Base-by-base conservation (phyloP, 2,888 invertebrate genomes). In the Drosophila kokeensis region DNA sequence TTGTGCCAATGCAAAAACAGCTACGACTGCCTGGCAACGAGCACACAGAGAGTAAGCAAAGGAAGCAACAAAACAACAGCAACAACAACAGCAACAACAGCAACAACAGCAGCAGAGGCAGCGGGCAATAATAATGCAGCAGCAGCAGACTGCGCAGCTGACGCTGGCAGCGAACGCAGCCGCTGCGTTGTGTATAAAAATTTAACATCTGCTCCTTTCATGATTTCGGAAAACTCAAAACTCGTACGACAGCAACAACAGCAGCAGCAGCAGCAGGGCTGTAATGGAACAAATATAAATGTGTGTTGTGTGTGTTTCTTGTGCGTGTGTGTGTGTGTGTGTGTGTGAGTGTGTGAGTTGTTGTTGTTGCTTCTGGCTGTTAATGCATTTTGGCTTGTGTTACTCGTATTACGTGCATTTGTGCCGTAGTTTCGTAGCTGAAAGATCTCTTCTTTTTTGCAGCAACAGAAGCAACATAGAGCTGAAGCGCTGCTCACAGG, bases 191-290 rank as follows among this genome's bases (percentile, higher is more conserved):
- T 85, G 90, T 86, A 90, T 83, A 90, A 90, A 92, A 92, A 91
- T 81, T 86, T 89, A 92, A 92, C 92, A 92, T 92, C 92, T 92
- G 92, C 92, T 92, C 90, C 91, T 92, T 92, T 92, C 86, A 92
- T 91, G 91, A 92, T 92, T 92, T 92, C 85, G 92, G 92, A 93
- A 93, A 91, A 92, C 92, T 92, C 83, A 84, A 90, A 91, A 92
- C 91, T 92, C 83, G 83, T 80, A 82, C 80, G 88, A 82, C 73
- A 69, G 72, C 75, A 74, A 57, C 78, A 64, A 11, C 76, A 75
- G 10, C 72, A 63, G 29, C 59, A 75, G 24, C 65, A 72, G 50
- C 78, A 78, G 58, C 75, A 76, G 83, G 76, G 85, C 83, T 87
- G 84, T 82, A 84, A 89, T 89, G 90, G 79, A 69, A 84, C 80